Conservation (phyloP, 2,888 invertebrate genomes). For the Pediacus dermestoides region DNA sequence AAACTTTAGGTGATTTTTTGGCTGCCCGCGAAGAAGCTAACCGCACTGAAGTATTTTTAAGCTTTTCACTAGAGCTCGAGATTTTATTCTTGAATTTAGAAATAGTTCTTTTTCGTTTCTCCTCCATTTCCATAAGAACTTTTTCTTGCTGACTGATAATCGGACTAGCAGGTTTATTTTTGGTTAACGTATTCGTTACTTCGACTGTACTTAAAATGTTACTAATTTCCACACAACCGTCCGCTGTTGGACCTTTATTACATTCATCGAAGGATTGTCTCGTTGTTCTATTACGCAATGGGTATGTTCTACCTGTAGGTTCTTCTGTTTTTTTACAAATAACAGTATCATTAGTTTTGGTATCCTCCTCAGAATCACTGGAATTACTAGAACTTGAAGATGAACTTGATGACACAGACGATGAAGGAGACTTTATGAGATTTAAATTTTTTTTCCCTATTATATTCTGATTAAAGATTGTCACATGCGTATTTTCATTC, state of each 20-base stretch:
- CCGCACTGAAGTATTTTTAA: constrained; percentile 25
- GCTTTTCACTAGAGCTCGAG: no score
- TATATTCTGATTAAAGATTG: constrained; percentile 33
- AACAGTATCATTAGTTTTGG: constrained; percentile 26
- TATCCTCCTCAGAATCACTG: constrained; percentile 9
- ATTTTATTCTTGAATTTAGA: background rate
- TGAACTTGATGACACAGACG: constrained; percentile 5
- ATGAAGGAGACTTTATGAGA: constrained; percentile 28
- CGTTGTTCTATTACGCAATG: constrained; percentile 16
- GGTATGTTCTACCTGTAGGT: constrained; percentile 17
- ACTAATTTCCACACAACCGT: constrained; percentile 3
- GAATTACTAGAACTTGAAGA: constrained; percentile 11
- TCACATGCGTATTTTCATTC: constrained; percentile 19
- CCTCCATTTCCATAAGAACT: constrained; percentile 35
- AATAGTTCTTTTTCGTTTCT: constrained; percentile 36
- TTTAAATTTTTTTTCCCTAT: constrained; percentile 43
- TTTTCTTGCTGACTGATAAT: constrained; percentile 10
- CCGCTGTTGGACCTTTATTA: background rate
- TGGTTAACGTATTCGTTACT: constrained; percentile 13
- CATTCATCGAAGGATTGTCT: constrained; percentile 1
- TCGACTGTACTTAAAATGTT: constrained; percentile 12
- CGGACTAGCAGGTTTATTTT: no score
- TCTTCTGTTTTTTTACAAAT: constrained; percentile 20
- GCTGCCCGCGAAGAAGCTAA: no score
- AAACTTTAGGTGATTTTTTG: no score